Evolutionary conservation across 2,113 vertebrate genomes (phyloP).

Genomic region (Heloderma charlesbogerti): DNA sequence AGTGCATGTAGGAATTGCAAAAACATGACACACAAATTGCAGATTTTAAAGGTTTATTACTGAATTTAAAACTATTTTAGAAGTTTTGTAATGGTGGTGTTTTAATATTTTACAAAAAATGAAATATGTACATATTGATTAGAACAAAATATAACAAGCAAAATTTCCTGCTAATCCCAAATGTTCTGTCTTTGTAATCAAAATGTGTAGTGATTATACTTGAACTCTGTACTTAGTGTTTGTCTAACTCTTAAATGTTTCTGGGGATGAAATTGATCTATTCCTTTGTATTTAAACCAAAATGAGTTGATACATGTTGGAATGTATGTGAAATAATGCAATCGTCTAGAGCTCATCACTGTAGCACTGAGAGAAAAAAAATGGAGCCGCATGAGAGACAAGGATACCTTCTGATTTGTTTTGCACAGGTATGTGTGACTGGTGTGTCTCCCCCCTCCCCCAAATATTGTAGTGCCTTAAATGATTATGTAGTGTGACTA

Average conservation of each 20-base stretch:
- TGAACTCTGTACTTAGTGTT: constrained; percentile 88
- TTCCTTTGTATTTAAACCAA: constrained; percentile 88
- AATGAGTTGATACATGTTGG: constrained; percentile 84
- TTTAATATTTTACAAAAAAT: constrained; percentile 87
- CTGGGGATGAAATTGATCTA: constrained; percentile 79
- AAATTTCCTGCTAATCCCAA: constrained; percentile 83
- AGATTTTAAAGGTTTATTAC: constrained; percentile 87
- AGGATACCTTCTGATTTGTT: constrained; percentile 83
- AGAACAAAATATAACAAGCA: constrained; percentile 83
- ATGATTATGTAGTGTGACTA: constrained; percentile 87
- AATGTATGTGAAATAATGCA: constrained; percentile 87
- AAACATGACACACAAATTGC: constrained; percentile 63
- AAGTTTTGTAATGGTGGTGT: constrained; percentile 89
- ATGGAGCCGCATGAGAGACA: constrained; percentile 76
- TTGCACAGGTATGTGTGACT: constrained; percentile 91
- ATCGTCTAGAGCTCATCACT: constrained; percentile 84
- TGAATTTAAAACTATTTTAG: constrained; percentile 88
- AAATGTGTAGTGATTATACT: constrained; percentile 87
- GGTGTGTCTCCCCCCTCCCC: constrained; percentile 80
- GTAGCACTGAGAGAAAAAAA: constrained; percentile 81
- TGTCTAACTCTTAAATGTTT: constrained; percentile 83
- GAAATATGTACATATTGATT: constrained; percentile 87
- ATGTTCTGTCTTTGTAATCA: constrained; percentile 85
- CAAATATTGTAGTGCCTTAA: constrained; percentile 90
- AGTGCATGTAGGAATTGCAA: constrained; percentile 80